phyloP scores from a whole-genome alignment of 30 jellyfish, hydroid and myxozoan species.

The Cassiopea andromeda region DNA sequence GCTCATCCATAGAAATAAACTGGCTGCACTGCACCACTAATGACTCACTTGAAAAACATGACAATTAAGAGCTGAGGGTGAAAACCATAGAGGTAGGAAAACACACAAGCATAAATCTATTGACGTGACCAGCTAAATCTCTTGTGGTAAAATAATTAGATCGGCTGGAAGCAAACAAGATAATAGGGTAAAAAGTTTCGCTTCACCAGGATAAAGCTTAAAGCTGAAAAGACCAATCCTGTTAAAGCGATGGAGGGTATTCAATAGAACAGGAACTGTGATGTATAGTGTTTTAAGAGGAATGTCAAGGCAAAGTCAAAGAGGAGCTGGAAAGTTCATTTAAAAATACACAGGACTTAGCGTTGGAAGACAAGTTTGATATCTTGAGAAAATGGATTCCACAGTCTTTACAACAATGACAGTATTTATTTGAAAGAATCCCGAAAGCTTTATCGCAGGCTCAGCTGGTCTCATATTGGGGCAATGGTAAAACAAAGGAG shows the following conservation, averaged over 20 bases:
- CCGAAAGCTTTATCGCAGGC: neutral
- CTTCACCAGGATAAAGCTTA: neutral
- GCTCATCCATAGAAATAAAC: neutral
- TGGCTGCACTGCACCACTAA: neutral
- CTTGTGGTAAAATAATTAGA: neutral
- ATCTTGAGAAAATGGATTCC: neutral
- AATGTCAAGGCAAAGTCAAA: neutral
- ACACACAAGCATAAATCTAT: neutral
- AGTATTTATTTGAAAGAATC: neutral
- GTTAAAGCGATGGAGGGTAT: neutral
- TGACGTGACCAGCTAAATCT: neutral
- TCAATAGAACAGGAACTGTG: neutral
- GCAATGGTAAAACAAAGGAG: neutral
- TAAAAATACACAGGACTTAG: neutral
- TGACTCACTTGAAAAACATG: neutral
- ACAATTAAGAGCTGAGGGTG: neutral
- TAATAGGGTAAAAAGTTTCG: neutral
- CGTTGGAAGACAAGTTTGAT: neutral
- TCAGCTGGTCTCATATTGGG: neutral
- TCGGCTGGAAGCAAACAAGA: neutral
- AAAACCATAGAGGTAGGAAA: neutral
- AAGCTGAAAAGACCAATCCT: neutral
- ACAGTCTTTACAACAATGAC: neutral
- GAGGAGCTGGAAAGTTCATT: neutral
- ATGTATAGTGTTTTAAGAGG: neutral